phyloP scores from a whole-genome alignment of 1,140 invertebrate genomes.

The Dreissena polymorpha region DNA sequence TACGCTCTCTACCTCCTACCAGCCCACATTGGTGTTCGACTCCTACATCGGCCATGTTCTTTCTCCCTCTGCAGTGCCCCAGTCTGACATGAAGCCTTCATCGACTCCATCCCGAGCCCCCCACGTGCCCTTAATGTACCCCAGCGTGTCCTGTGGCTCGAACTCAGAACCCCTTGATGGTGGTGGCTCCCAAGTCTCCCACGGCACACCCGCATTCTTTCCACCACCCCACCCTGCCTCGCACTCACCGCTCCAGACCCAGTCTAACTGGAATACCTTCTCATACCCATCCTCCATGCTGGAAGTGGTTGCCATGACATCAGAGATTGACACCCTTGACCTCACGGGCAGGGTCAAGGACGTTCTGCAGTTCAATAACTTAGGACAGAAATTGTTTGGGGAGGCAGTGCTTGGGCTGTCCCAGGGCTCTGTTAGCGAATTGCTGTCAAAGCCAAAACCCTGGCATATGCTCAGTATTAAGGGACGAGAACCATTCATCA shows the following conservation, averaged over 20 bases:
- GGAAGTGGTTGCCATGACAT: slow-evolving; percentile 97
- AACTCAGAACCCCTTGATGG: too few relatives aligned
- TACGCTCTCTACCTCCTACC: too few relatives aligned
- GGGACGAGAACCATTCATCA: slow-evolving; percentile 97
- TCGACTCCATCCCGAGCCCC: slow-evolving; percentile 51
- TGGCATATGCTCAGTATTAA: slow-evolving; percentile 99
- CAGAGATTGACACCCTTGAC: slow-evolving; percentile 96
- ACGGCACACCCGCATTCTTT: slow-evolving; percentile 34
- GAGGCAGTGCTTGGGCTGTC: slow-evolving; percentile 97
- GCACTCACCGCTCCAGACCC: slow-evolving; percentile 57
- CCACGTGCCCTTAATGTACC: slow-evolving; percentile 55
- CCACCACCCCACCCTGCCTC: slow-evolving; percentile 59
- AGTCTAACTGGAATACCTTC: slow-evolving; percentile 68
- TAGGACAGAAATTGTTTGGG: slow-evolving; percentile 99
- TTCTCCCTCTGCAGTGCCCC: slow-evolving; percentile 51
- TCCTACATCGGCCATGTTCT: neutral
- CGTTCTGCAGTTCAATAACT: slow-evolving; percentile 96
- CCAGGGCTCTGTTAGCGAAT: slow-evolving; percentile 97
- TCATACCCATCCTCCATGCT: slow-evolving; percentile 75
- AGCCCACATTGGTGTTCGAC: too few relatives aligned
- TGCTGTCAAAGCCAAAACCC: slow-evolving; percentile 98
- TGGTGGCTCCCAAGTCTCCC: slow-evolving; percentile 13
- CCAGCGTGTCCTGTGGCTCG: slow-evolving; percentile 47
- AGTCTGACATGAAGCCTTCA: slow-evolving; percentile 48
- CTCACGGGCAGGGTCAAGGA: slow-evolving; percentile 99